Evolutionary conservation across 1,140 invertebrate genomes (phyloP), one percentile per base, ranked within the genome.

Genomic region (Drosophila simulans): DNA sequence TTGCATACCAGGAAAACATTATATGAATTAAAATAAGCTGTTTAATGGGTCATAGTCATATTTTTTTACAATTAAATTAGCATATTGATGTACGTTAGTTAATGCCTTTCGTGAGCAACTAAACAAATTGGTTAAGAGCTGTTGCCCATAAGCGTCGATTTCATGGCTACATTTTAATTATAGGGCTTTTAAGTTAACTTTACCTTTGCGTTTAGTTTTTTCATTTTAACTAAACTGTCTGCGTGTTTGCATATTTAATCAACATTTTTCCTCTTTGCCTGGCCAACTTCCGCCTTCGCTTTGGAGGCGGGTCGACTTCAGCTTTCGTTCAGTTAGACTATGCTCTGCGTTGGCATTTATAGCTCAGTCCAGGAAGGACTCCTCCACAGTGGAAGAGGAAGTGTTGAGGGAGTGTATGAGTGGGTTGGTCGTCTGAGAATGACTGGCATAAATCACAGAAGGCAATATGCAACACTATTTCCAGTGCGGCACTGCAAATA

Each of bases 191-290:
- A 59, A 27, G 48, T 54, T 59, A 27, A 31, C 53, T 60, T 11
- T 60, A 40, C 27, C 49, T 35, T 20, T 20, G 49, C 49, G 49
- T 56, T 31, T 39, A 39, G 51, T 55, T 27, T 53, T 60, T 60
- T 11, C 13, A 56, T 31, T 40, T 31, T 39, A 56, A 40, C 35
- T 57, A 56, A 60, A 25, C 59, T 62, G 59, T 62, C 59, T 40
- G 52, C 52, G 59, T 57, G 59, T 42, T 62, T 62, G 59, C 59
- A 62, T 62, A 58, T 58, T 62, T 57, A 58, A 62, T 58, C 53
- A 62, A 58, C 35, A 20, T 31, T 57, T 60, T 62, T 31, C n/a
- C 20, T 58, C 17, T 62, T 57, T 31, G 59, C 39, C 57, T 58
- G 53, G 17, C 39, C 27, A 42, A 63, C 54, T 63, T 63, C 53